Base-by-base conservation (phyloP, 2,888 invertebrate genomes). In the Linyphia triangularis region DNA sequence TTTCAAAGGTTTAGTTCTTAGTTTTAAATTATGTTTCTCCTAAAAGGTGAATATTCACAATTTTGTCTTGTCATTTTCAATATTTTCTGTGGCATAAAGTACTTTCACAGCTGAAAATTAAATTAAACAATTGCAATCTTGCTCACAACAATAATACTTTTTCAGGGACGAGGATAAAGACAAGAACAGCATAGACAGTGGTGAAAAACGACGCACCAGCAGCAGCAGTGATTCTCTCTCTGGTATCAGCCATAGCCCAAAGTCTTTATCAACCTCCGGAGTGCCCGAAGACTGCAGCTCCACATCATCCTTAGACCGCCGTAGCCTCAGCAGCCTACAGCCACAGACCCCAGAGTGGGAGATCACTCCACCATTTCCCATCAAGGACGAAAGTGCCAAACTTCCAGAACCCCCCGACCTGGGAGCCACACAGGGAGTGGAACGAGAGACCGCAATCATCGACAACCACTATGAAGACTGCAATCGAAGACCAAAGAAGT, bases 121-220 rank as follows among this genome's bases (percentile, higher is more conserved):
- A 28, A 26, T 30, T 2, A 28, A 28, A 4, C 33, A 16, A 37
- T 33, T 33, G 19, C 1, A 3, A 16, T 51, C 33, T 9, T 9
- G 9, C 33, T 33, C 33, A 33, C 4, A 33, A 6, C 4, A 33
- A 33, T 33, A 6, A 33, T 33, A 6, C 61, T 9, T 92, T 92
- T 13, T 90, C 93, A 79, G 93, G 92, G 91, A 91, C 75, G 85
- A 90, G 85, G 79, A 90, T 70, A 89, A 72, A 83, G 89, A 89
- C n/a, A 89, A 89, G 69, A 73, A 65, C 28, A 89, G 89, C 70
- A 81, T 81, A 0, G 90, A 90, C 37, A 85, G 90, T 4, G 83
- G 85, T 61, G 91, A 92, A 67, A 92, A 85, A 61, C 59, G 88
- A n/a, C 79, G 89, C 22, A 89, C 90, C 2, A 90, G 89, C 30